Conservation (phyloP, 1,140 invertebrate genomes). For the Platorchestia sp. region DNA sequence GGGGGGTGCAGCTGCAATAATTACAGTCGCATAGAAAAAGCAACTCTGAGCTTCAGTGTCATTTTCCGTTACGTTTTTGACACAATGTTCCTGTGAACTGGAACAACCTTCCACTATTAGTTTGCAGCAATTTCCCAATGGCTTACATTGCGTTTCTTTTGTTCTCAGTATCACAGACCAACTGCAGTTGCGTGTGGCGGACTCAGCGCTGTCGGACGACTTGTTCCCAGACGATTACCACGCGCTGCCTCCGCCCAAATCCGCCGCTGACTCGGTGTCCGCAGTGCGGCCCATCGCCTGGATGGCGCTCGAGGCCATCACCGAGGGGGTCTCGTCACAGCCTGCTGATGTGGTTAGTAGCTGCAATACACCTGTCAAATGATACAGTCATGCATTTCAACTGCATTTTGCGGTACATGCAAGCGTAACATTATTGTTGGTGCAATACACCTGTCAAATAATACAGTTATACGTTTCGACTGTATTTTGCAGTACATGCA, state of each 20-base stretch:
- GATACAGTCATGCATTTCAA: too few species aligned
- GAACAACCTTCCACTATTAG: background rate
- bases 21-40: background rate
- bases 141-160: background rate
- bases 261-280: background rate
- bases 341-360: constrained; percentile 56
- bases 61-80: background rate
- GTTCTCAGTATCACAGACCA: constrained; percentile 45
- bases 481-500: too few species aligned
- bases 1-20: background rate
- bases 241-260: background rate
- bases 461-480: too few species aligned
- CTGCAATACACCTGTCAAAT: background rate
- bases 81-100: background rate
- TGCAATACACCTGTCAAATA: too few species aligned
- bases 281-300: constrained; percentile 41
- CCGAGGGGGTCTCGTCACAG: constrained; percentile 17
- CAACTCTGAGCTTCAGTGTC: background rate
- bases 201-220: constrained; percentile 55
- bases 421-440: background rate
- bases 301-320: constrained; percentile 56
- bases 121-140: background rate
- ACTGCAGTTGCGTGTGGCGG: constrained; percentile 50
- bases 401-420: background rate
- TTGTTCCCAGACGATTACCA: constrained; percentile 58